A percentile compares a stretch with the other conserved stretches of the same genome.
phyloP scores from a whole-genome alignment of 1,140 invertebrate species.

The Ceratina australensis region DNA sequence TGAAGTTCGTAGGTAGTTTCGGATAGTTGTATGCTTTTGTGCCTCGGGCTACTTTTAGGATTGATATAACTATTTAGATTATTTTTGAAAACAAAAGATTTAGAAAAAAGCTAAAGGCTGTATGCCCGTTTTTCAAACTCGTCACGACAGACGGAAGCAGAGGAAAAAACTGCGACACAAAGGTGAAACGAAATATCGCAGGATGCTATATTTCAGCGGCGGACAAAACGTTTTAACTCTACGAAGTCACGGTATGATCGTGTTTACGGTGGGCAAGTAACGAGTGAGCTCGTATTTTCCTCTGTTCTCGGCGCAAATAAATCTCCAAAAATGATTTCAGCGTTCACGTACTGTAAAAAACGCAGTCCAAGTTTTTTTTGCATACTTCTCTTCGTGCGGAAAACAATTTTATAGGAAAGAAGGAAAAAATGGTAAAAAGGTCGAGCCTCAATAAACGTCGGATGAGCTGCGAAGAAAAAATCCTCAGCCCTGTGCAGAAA shows the following conservation, averaged over 20 bases:
- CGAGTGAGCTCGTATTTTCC: slow-evolving; percentile 52
- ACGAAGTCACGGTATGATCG: slow-evolving; percentile 49
- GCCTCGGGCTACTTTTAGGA: too few species aligned
- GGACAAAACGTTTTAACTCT: slow-evolving; percentile 21
- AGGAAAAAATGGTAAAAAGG: neutral
- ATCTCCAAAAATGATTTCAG: slow-evolving; percentile 41
- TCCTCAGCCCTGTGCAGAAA: too few species aligned
- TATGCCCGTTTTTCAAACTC: neutral
- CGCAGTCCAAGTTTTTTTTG: neutral
- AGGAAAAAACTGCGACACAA: neutral
- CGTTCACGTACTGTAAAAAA: slow-evolving; percentile 14
- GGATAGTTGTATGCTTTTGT: too few species aligned
- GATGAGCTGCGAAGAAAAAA: neutral
- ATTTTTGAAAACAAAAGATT: too few species aligned
- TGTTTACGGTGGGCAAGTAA: slow-evolving; percentile 57
- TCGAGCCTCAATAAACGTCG: slow-evolving; percentile 37
- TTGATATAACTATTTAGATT: too few species aligned
- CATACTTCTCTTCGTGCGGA: neutral
- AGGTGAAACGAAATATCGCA: slow-evolving; percentile 20
- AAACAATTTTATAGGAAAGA: neutral
- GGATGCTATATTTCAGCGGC: slow-evolving; percentile 35
- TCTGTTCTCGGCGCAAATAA: slow-evolving; percentile 43
- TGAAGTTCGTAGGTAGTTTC: too few species aligned
- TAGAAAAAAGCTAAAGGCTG: neutral
- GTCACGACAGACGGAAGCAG: neutral